Evolutionary conservation across 2,888 invertebrate species (phyloP), one percentile per base, ranked within the genome.

Genomic region (Zelleria hepariella): DNA sequence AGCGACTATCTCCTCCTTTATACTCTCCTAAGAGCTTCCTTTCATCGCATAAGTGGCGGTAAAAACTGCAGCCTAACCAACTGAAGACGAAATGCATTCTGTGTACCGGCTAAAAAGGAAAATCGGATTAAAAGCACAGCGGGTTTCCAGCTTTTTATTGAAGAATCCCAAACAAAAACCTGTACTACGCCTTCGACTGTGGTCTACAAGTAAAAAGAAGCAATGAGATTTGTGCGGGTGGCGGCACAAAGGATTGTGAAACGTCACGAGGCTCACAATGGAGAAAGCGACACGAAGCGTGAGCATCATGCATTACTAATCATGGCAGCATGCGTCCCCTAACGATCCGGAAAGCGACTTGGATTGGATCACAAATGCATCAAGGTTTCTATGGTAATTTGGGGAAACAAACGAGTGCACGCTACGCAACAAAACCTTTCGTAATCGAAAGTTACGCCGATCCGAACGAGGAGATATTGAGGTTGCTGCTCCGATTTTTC

Each of bases 281-380:
- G 82, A 80, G 82, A 86, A 82, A 82, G 82, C 78, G 71, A 74
- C 73, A 71, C 72, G 75, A 77, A 74, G 76, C 77, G 76, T 74
- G 76, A 73, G 74, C 78, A 78, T 74, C 78, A 77, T 82, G 80
- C 78, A 78, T 81, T 77, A 81, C 80, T 79, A 79, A 80, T 78
- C 74, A 76, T 71, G 69, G 74, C 68, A 53, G 60, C 57, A 58
- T 71, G 71, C 71, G 70, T 69, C 74, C 73, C 68, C 67, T 71
- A 72, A 71, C 71, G 59, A 60, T 60, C 51, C 54, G 23, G 53
- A 58, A 52, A 58, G 25, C n/a, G 26, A 20, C 51, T 18, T 51
- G 26, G 32, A 2, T 26, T 27, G 27, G 20, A 49, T 49, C 49
- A 49, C 7, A 24, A 53, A 24, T 52, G 52, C 52, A 23, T 53